Evolutionary conservation across 1,140 invertebrate genomes (phyloP), one percentile per base, ranked within the genome.

Genomic region (Glossosoma conforme): DNA sequence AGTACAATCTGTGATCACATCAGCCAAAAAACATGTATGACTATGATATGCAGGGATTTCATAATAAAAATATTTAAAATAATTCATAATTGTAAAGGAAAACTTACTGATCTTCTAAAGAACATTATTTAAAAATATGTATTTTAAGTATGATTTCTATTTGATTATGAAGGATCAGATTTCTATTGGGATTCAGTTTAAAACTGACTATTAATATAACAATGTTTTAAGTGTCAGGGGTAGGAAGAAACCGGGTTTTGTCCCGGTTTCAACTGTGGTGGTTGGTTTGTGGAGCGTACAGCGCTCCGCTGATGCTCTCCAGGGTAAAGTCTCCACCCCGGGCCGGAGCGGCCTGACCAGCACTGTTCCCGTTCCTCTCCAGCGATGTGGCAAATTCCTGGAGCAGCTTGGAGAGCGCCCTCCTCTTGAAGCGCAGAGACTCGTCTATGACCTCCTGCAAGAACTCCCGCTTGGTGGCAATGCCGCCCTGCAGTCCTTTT

Each of bases 391-490:
- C 50, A 46, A 76, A 76, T 52, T 77, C 69, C 62, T 77, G 74
- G 19, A 81, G 65, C 14, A 79, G 64, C 54, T 78, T 72, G 28
- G 82, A 79, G 8, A 87, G 69, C 17, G 70, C 71, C 64, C 79
- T 79, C 55, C 84, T 70, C 66, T 88, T 88, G 65, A 87, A 87
- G 47, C 86, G 70, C 42, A 79, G 62, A 11, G 84, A 84, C 69
- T 88, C 85, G 46, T 77, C 73, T 58, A 85, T 84, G 21, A 87
- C 75, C 42, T 83, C 81, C 55, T 77, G 72, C 52, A 87, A 65
- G 65, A 86, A 76, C 48, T 75, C 73, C 44, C 78, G 72, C 62
- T 77, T 78, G 37, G 77, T 67, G 25, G 82, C 78, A 21, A 77
- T 57, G 58, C 70, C 72, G 50, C 84, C 84, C 61, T 80, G 75